These are phyloP conservation scores for Origma solitaria DNA, from an alignment of 2,113 vertebrate species.

Conservation along the genomic window DNA sequence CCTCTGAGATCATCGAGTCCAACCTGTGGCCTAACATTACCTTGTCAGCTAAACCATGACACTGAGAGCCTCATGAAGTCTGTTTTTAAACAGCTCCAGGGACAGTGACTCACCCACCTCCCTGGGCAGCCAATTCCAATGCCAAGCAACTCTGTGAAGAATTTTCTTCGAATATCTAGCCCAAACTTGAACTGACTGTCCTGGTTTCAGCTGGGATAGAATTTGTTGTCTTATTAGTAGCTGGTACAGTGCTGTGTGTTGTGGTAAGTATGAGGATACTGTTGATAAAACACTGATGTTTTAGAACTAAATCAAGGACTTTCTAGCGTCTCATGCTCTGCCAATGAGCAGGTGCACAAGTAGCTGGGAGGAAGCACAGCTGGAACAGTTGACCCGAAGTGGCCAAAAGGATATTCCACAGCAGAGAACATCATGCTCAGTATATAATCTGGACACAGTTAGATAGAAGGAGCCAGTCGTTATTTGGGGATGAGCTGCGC, in stretches of 20 bases:
- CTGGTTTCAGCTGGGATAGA: background rate
- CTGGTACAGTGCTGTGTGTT: background rate
- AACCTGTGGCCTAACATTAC: too few species aligned
- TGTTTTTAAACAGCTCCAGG: too few species aligned
- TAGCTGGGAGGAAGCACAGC: background rate
- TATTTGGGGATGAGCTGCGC: background rate
- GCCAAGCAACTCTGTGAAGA: too few species aligned
- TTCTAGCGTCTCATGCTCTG: background rate
- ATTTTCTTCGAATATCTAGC: too few species aligned
- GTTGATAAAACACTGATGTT: background rate
- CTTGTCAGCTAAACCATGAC: too few species aligned
- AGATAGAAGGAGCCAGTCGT: rapidly evolving
- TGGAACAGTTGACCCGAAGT: background rate
- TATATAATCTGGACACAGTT: background rate
- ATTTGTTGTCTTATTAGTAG: background rate
- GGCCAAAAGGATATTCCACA: background rate
- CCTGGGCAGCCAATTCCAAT: too few species aligned
- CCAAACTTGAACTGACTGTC: background rate
- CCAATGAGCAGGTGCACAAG: background rate
- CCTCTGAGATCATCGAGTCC: too few species aligned
- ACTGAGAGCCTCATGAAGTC: too few species aligned
- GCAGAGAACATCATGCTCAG: background rate
- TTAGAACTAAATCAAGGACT: background rate
- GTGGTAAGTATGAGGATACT: background rate
- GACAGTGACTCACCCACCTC: too few species aligned